Conservation (phyloP, 1,140 invertebrate species). For the Liolophura sinensis region DNA sequence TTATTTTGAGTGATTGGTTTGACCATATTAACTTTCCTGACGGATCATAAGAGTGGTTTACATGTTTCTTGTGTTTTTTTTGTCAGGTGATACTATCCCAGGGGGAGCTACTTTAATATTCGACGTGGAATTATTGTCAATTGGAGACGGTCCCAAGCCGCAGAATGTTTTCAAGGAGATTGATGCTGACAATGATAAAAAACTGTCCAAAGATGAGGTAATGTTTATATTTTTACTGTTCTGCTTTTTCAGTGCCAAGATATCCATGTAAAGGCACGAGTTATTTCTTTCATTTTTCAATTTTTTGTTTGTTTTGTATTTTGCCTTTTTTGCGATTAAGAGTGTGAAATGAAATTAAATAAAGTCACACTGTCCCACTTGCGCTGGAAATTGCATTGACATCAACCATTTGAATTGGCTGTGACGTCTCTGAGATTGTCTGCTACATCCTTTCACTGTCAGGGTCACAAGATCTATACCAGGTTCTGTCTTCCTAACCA, state of each 20-base stretch:
- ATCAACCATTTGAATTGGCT: background rate
- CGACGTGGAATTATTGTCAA: slow-evolving; percentile 89
- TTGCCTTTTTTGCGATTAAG: background rate
- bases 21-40: too few relatives aligned
- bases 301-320: background rate
- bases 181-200: slow-evolving; percentile 84
- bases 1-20: too few relatives aligned
- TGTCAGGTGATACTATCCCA: slow-evolving; percentile 79
- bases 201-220: slow-evolving; percentile 88
- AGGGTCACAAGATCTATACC: background rate
- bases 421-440: background rate
- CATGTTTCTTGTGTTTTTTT: slow-evolving; percentile 24
- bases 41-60: too few relatives aligned
- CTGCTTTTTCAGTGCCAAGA: background rate
- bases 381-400: too few relatives aligned
- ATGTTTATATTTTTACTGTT: background rate
- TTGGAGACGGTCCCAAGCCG: slow-evolving; percentile 82
- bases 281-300: background rate
- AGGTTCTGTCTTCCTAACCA: background rate
- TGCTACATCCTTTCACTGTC: background rate
- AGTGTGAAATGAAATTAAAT: background rate
- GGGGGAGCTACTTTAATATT: slow-evolving; percentile 78
- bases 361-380: too few relatives aligned
- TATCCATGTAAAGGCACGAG: background rate
- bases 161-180: slow-evolving; percentile 97